Conservation (phyloP, 2,113 vertebrate species). For the Pluvialis apricaria region DNA sequence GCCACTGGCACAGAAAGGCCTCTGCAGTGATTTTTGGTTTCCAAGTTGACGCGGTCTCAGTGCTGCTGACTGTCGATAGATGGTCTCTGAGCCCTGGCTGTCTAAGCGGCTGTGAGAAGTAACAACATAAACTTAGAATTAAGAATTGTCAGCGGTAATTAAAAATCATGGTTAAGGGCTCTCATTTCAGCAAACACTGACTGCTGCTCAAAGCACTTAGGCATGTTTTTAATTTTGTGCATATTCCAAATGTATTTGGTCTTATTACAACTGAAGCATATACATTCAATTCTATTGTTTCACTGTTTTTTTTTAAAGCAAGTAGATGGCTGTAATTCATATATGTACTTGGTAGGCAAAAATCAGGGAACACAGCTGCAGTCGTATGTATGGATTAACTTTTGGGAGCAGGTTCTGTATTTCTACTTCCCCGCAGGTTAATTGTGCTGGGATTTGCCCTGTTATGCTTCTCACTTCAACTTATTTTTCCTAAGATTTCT, state of each 20-base stretch:
- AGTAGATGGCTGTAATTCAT: not conserved
- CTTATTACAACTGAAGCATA: not conserved
- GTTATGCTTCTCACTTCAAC: not conserved
- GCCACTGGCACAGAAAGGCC: not conserved
- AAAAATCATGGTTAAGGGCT: not conserved
- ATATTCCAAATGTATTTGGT: not conserved
- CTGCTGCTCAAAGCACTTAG: not conserved
- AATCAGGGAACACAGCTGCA: not conserved
- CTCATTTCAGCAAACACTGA: not conserved
- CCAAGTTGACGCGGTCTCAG: not conserved
- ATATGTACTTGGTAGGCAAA: not conserved
- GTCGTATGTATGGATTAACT: not conserved
- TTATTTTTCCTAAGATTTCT: not conserved
- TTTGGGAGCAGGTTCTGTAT: not conserved
- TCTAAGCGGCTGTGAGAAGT: not conserved
- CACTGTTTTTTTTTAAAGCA: not conserved
- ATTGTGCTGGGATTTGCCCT: not conserved
- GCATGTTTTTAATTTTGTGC: not conserved
- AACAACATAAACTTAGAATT: not conserved
- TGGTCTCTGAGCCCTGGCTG: not conserved
- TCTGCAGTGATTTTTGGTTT: not conserved
- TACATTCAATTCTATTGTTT: not conserved
- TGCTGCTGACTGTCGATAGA: not conserved
- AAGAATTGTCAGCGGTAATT: not conserved
- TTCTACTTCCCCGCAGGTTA: not conserved